Evolutionary conservation across 1,140 invertebrate genomes (phyloP).

Genomic region (Trichomalopsis sarcophagae): DNA sequence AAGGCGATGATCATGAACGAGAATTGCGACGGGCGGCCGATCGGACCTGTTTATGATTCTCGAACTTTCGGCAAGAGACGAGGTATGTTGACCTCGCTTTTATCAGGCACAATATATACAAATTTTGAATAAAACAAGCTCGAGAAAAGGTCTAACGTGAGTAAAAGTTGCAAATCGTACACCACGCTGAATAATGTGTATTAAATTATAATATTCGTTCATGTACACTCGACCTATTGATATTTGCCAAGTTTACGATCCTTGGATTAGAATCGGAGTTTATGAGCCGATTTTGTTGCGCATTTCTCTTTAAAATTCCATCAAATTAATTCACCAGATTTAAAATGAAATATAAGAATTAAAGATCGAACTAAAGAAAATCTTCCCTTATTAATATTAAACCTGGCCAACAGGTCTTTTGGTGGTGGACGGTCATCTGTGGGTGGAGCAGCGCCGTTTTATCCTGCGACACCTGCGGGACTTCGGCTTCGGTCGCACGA

Average conservation of each 20-base stretch:
- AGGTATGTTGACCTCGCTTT: conserved; percentile 64
- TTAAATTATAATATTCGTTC: no score
- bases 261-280: no score
- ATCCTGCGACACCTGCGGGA: conserved; percentile 85
- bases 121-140: no score
- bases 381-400: background rate
- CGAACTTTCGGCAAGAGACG: conserved; percentile 81
- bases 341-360: no score
- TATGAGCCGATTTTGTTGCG: no score
- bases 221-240: no score
- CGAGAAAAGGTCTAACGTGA: background rate
- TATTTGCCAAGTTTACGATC: no score
- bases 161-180: background rate
- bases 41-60: conserved; percentile 83
- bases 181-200: no score
- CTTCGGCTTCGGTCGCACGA: conserved; percentile 87
- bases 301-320: no score
- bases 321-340: no score
- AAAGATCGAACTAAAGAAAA: no score
- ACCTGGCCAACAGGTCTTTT: conserved; percentile 74
- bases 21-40: conserved; percentile 84
- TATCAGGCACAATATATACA: no score
- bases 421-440: conserved; percentile 84
- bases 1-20: conserved; percentile 85
- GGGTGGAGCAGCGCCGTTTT: conserved; percentile 90